phyloP scores from a whole-genome alignment of 2,113 vertebrate genomes.

The Heterotis niloticus region DNA sequence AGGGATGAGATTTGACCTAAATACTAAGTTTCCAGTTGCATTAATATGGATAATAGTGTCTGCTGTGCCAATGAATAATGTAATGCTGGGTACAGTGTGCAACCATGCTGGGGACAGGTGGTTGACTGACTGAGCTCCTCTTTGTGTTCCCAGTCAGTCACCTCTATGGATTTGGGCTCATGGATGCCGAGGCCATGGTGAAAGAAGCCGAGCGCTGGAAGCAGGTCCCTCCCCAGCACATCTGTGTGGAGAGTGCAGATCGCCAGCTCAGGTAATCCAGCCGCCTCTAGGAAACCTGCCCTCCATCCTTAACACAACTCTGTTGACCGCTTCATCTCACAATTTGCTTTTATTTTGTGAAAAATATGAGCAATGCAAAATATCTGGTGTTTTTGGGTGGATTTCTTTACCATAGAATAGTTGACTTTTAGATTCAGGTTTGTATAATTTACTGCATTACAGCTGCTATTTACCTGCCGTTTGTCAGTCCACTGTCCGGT shows the following conservation, averaged over 20 bases:
- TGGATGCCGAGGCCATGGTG: slow-evolving; percentile 99
- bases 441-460: too few species aligned
- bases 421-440: too few species aligned
- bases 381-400: too few species aligned
- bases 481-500: background rate
- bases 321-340: background rate
- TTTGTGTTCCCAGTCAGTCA: slow-evolving; percentile 68
- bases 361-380: too few species aligned
- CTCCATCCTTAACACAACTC: background rate
- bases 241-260: slow-evolving; percentile 94
- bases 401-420: too few species aligned
- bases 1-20: too few species aligned
- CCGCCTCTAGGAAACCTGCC: background rate
- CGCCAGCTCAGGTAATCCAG: slow-evolving; percentile 87
- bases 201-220: slow-evolving; percentile 94
- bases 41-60: too few species aligned
- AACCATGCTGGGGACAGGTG: too few species aligned
- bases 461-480: too few species aligned
- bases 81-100: too few species aligned
- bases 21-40: too few species aligned
- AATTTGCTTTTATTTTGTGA: background rate
- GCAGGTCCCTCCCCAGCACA: slow-evolving; percentile 85
- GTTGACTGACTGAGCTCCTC: background rate
- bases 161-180: slow-evolving; percentile 94
- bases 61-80: too few species aligned